Evolutionary conservation across 2,888 invertebrate genomes (phyloP), one percentile per base, ranked within the genome.

Genomic region (Pterostichus madidus): DNA sequence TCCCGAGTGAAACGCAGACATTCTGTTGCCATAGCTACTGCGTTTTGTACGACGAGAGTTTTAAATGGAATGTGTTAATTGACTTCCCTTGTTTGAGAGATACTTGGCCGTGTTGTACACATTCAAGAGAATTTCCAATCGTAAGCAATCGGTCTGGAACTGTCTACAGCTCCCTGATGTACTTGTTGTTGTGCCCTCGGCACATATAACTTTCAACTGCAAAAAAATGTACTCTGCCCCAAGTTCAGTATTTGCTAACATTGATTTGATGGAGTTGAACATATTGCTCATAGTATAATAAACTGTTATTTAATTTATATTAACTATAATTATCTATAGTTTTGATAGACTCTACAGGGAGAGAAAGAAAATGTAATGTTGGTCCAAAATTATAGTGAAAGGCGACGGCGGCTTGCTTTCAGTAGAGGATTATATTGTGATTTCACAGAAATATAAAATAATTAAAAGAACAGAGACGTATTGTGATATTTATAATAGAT

Each of bases 41-140:
- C 2, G 13, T 17, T 17, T 17, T 17, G 56, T 17, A 56, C 5
- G 5, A 39, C 24, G 46, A 8, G n/a, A 73, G 24, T 73, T 73
- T 49, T 49, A 73, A 44, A 46, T 46, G 73, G 49, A 73, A 73
- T 73, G 73, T 49, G 49, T 73, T 73, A 73, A 73, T 49, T 73
- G 73, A 73, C 46, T 73, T 73, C 46, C 49, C 49, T 73, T 73
- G 73, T 49, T 73, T 73, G 13, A 2, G 5, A 73, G 31, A 73
- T 24, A 49, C 73, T 73, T 49, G 15, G 13, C 5, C n/a, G 17
- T 71, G 71, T 44, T 44, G 39, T 71, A 17, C 17, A 17, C 73
- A 24, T 46, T 17, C 73, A 46, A 7, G 35, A 64, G 64, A 71
- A 71, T 71, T 71, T 71, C 44, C 71, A 71, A 71, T 39, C 44